phyloP scores from a whole-genome alignment of 1,140 invertebrate species.

The Apis dorsata region DNA sequence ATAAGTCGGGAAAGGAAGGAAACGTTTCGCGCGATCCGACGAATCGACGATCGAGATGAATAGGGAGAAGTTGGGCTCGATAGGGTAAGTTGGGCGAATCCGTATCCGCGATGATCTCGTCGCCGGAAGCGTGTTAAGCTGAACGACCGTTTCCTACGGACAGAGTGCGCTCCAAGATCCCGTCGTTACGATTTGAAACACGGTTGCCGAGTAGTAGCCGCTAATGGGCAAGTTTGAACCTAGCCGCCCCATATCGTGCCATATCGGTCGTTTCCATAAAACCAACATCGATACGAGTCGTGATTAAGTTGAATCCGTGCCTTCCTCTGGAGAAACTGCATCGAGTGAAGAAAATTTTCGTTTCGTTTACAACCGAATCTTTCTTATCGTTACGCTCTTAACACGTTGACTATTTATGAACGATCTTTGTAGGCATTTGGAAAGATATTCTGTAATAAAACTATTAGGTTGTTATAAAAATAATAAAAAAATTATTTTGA shows the following conservation, averaged over 20 bases:
- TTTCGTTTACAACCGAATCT: too few species aligned
- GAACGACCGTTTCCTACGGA: conserved; percentile 54
- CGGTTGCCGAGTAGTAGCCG: conserved; percentile 40
- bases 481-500: too few species aligned
- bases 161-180: conserved; percentile 41
- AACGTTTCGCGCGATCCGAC: background rate
- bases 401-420: too few species aligned
- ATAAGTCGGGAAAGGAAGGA: too few species aligned
- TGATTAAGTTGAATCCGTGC: background rate
- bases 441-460: too few species aligned
- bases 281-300: conserved; percentile 21
- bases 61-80: background rate
- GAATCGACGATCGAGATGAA: background rate
- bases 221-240: conserved; percentile 63
- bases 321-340: background rate
- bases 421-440: too few species aligned
- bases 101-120: conserved; percentile 35
- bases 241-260: conserved; percentile 42
- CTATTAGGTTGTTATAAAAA: too few species aligned
- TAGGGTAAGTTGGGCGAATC: conserved; percentile 31
- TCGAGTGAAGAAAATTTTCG: background rate
- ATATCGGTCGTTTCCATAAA: conserved; percentile 29
- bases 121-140: conserved; percentile 49
- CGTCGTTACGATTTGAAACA: conserved; percentile 46
- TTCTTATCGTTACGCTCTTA: too few species aligned